Evolutionary conservation across 2,113 vertebrate species (phyloP), one percentile per base, ranked within the genome.

Genomic region (Danionella cerebrum): DNA sequence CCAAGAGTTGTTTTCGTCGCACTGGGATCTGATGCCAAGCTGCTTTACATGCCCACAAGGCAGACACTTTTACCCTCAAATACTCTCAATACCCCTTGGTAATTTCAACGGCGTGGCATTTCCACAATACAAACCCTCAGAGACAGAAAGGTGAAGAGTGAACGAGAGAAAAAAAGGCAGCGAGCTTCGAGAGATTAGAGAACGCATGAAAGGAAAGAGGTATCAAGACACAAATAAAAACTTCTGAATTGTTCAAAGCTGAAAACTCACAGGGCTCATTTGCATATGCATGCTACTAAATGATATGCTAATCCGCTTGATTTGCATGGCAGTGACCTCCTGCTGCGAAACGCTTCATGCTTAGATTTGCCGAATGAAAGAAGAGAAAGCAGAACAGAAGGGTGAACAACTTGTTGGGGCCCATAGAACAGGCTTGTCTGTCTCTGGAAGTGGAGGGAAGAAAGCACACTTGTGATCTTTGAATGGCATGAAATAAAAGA

Each of bases 201-300:
- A 33, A 35, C 10, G 13, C n/a, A n/a, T 60, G 8, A 52, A 44
- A 44, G 18, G 31, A 52, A 47, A 22, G 22, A 36, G 19, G 53
- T 24, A 39, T 55, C 31, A 13, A 55, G 31, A 36, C 5, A 21
- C 45, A 29, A 16, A 51, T 18, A 41, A 53, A 38, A 14, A 50
- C 31, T 27, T 27, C 18, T 63, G 57, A 48, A 22, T 25, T 16
- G 48, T 62, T 65, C 48, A 42, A 27, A 41, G 47, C 48, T 36
- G 22, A 74, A 60, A 59, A 85, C 84, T 88, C 86, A 89, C 92
- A 91, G 90, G n/a, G 91, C 91, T 91, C 51, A 86, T 92, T 91
- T 93, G 88, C 91, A 93, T 93, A 91, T 88, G 79, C 87, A 81
- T 90, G 86, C 87, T 86, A 84, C 85, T 86, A 90, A 83, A 88